These are phyloP conservation scores for Perdita meconis DNA, from an alignment of 2,888 invertebrate species.

Conservation along the genomic window DNA sequence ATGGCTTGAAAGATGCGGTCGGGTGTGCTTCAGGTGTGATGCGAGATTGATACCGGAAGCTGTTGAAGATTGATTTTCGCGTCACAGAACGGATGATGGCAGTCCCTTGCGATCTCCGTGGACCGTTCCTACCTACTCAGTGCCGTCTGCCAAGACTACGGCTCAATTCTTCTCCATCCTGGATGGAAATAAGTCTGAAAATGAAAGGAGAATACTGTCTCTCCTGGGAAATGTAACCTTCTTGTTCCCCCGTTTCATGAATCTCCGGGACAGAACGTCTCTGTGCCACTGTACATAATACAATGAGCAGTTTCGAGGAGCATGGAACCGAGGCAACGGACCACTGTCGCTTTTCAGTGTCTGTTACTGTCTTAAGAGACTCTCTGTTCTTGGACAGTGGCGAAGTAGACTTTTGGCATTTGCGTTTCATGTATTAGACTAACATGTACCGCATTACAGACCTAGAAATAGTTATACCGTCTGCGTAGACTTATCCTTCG, in stretches of 20 bases:
- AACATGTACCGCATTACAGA: too few species aligned
- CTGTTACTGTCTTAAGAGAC: neutral
- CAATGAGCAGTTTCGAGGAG: slow-evolving; percentile 31
- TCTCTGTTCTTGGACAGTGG: too few species aligned
- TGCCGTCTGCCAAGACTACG: slow-evolving; percentile 35
- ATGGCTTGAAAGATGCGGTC: slow-evolving; percentile 43
- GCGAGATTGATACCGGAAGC: slow-evolving; percentile 72
- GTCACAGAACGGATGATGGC: slow-evolving; percentile 59
- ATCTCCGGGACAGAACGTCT: slow-evolving; percentile 54
- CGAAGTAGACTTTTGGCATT: too few species aligned
- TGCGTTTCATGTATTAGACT: too few species aligned
- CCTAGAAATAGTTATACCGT: too few species aligned
- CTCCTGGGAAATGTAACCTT: slow-evolving; percentile 75
- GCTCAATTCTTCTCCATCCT: slow-evolving; percentile 46
- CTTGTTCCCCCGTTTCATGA: slow-evolving; percentile 63
- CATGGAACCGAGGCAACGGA: neutral
- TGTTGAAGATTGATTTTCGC: slow-evolving; percentile 74
- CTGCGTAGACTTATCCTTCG: too few species aligned
- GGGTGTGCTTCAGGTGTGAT: slow-evolving; percentile 66
- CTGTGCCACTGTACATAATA: slow-evolving; percentile 29
- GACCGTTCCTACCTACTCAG: slow-evolving; percentile 44
- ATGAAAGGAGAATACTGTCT: slow-evolving; percentile 61
- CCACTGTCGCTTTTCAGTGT: neutral
- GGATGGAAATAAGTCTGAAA: slow-evolving; percentile 69
- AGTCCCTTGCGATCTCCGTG: slow-evolving; percentile 35